Evolutionary conservation across 2,113 vertebrate species (phyloP).

Genomic region (Dinomys branickii): DNA sequence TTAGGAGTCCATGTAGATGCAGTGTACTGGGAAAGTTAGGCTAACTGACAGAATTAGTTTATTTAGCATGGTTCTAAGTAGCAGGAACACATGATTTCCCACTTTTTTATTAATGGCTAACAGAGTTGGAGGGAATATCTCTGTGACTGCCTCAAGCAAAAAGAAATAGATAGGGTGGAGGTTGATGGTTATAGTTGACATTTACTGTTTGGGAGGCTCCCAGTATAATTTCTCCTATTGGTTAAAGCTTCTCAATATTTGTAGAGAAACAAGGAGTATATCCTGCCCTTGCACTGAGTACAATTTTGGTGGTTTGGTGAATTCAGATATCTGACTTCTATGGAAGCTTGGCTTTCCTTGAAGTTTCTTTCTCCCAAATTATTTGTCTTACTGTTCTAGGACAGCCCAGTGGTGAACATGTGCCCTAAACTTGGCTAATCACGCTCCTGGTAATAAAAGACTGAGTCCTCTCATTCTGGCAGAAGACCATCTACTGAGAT

Average conservation of each 20-base stretch:
- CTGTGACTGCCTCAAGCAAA: background rate
- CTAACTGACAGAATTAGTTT: background rate
- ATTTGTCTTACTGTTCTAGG: background rate
- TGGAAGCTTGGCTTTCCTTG: background rate
- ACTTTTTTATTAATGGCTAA: constrained; percentile 18
- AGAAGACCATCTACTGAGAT: background rate
- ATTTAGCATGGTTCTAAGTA: constrained; percentile 27
- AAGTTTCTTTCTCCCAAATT: background rate
- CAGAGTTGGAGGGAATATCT: background rate
- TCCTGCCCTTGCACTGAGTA: background rate
- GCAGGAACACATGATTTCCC: background rate
- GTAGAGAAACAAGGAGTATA: background rate
- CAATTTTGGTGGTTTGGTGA: background rate
- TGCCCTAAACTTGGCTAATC: background rate
- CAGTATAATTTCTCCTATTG: background rate
- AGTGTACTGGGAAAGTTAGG: constrained; percentile 15
- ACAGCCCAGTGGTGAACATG: background rate
- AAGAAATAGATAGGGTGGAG: background rate
- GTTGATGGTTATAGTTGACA: background rate
- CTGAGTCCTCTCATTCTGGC: background rate
- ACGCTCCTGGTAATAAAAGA: background rate
- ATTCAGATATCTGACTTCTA: background rate
- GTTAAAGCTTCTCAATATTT: constrained; percentile 25
- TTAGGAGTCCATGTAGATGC: background rate
- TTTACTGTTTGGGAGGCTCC: background rate